Percentiles rank a stretch among this genome's conserved stretches.
phyloP scores from a whole-genome alignment of 2,888 invertebrate genomes.

The Heliconius sara region DNA sequence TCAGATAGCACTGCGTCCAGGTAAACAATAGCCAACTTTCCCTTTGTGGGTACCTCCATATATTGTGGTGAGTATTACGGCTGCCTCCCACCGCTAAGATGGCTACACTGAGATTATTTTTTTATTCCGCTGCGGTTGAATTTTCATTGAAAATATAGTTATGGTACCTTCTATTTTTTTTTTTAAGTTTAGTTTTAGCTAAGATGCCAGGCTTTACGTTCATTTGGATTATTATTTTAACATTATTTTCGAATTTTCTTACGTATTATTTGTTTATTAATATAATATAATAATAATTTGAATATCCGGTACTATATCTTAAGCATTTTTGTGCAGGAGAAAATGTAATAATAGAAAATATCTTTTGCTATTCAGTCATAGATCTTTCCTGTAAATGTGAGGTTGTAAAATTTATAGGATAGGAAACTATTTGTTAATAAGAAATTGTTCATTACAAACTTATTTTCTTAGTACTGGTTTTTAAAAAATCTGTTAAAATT shows the following conservation, averaged over 20 bases:
- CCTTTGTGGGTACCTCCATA: constrained; percentile 60
- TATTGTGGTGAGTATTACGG: constrained; percentile 40
- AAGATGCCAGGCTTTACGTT: background rate
- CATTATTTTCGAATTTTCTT: background rate
- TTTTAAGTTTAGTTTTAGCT: background rate
- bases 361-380: too few species aligned
- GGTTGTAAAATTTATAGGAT: too few species aligned
- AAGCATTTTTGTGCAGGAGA: too few species aligned
- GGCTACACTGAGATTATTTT: constrained; percentile 28
- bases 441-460: too few species aligned
- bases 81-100: constrained; percentile 27
- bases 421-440: too few species aligned
- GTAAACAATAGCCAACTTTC: constrained; percentile 70
- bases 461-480: too few species aligned
- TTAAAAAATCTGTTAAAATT: too few species aligned
- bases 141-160: constrained; percentile 19
- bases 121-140: constrained; percentile 15
- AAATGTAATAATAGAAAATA: too few species aligned
- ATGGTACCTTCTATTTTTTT: background rate
- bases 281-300: too few species aligned
- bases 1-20: constrained; percentile 54
- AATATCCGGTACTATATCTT: too few species aligned
- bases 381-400: too few species aligned
- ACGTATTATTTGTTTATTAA: background rate
- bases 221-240: background rate